Evolutionary conservation across 2,888 invertebrate genomes (phyloP), one percentile per base, ranked within the genome.

Genomic region (Lasioglossum vierecki): DNA sequence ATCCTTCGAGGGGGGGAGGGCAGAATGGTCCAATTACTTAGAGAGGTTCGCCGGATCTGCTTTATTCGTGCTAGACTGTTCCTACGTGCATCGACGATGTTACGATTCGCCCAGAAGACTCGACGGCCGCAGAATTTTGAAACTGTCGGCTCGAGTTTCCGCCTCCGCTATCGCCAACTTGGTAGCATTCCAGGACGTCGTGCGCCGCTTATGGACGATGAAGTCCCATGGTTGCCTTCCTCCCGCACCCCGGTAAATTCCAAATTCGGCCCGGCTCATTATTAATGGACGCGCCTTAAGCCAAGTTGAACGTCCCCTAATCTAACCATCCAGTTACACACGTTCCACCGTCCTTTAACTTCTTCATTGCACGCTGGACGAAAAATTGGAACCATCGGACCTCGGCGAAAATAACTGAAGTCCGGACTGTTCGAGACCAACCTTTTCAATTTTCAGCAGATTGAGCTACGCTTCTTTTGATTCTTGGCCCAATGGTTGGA

Each of bases 101-200:
- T 76, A 76, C 76, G 76, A 76, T 46, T 66, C 46, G 44, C 30
- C 41, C 18, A 18, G 44, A 39, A 46, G 35, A 53, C 78, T 57
- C 71, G 44, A 49, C 74, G 79, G 72, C 78, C 86, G 85, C 83
- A 85, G 80, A 85, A 87, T 87, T 87, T 85, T 85, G 79, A 83
- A 83, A 80, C 79, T 70, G 76, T 75, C 79, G 75, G 53, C 30
- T 74, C 35, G 46, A 66, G 73, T 75, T 73, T 75, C 63, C 53
- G 44, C 73, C 26, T 30, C 60, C 26, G 83, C 22, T 53, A 44
- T 75, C 60, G 71, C 80, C 79, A 83, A 83, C 35, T 82, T 80
- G 82, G 77, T 85, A 71, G 74, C 82, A 82, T 82, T 85, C 79
- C 79, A 86, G 81, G 79, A 76, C 44, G 53, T 72, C 68, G 26